Base-by-base conservation (phyloP, 2,888 invertebrate species). In the Digitonthophagus gazella region DNA sequence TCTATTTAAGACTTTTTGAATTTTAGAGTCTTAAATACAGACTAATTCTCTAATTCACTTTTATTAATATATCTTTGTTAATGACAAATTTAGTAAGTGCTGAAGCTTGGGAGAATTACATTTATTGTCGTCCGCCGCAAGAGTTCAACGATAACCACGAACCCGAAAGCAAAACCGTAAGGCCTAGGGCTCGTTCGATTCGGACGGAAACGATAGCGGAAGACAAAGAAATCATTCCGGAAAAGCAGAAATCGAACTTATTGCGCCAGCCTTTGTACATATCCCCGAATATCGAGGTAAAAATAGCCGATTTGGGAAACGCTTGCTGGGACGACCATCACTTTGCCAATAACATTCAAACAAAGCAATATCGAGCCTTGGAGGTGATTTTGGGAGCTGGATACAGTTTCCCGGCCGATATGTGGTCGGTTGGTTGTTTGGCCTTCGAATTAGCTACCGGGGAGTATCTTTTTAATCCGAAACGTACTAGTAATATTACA, bases 381-480 rank as follows among this genome's bases (percentile, higher is more conserved):
- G 94, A 94, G 83, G 93, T 94, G 20, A 83, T 93, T 56, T 82
- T 93, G 61, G 93, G 93, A 58, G 89, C 92, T 64, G 91, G 90
- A 1, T 94, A 94, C 79, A 91, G 90, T 72, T 86, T 90, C 71
- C 89, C 92, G 64, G 93, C 93, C 64, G 94, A 94, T 82, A 91
- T 94, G 71, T 94, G 94, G 94, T 92, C 92, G 74, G 90, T 92
- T 8, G 94, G 93, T 11, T 94, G 93, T 81, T 87, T 94, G 86
- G 92, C 93, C 64, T 95, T 94, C 83, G 94, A 95, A 81, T 80
- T 95, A 77, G 93, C 92, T 6, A 93, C 93, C n/a, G 94, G 93
- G 1, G 94, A 95, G 81, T 94, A 93, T 83, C 82, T 95, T 72
- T 95, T 95, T 82, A 93, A 93, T 83, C 93, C 93, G 15, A 89